phyloP scores from a whole-genome alignment of 2,888 invertebrate species.

The Pycnomerus fuliginosus region DNA sequence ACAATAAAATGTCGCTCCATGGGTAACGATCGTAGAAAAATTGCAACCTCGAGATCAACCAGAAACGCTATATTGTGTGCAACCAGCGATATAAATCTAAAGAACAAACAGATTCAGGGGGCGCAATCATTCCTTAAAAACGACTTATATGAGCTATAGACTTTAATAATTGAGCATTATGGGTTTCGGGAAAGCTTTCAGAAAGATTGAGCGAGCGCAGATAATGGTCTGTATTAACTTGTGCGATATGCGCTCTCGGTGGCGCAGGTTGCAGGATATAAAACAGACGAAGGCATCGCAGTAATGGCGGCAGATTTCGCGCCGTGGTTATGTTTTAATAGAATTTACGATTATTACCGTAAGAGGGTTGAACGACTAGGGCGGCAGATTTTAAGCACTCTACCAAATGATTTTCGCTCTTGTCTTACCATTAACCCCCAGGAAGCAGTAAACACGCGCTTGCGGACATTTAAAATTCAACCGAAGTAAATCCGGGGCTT shows the following conservation, averaged over 20 bases:
- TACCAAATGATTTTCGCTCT: slow-evolving; percentile 44
- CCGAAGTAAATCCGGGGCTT: slow-evolving; percentile 34
- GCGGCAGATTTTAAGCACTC: slow-evolving; percentile 49
- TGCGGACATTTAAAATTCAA: slow-evolving; percentile 32
- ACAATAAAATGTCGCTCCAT: too few relatives aligned
- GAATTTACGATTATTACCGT: slow-evolving; percentile 56
- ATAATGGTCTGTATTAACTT: slow-evolving; percentile 46
- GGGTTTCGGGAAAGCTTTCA: slow-evolving; percentile 53
- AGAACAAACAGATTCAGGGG: slow-evolving; percentile 45
- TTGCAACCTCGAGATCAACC: too few relatives aligned
- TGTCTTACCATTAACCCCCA: too few relatives aligned
- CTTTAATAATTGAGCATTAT: slow-evolving; percentile 56
- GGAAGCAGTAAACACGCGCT: too few relatives aligned
- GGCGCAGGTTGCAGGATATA: slow-evolving; percentile 41
- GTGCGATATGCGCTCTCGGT: too few relatives aligned
- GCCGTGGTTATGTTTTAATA: slow-evolving; percentile 57
- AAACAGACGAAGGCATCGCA: slow-evolving; percentile 52
- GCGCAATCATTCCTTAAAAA: slow-evolving; percentile 51
- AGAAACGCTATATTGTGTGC: too few relatives aligned
- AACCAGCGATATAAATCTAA: too few relatives aligned
- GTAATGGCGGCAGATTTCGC: slow-evolving; percentile 56
- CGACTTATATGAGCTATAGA: slow-evolving; percentile 54
- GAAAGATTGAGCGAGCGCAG: slow-evolving; percentile 51
- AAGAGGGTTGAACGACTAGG: slow-evolving; percentile 40
- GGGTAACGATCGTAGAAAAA: too few relatives aligned